These are phyloP conservation scores for Pemphredon lugubris DNA, from an alignment of 2,888 invertebrate genomes.

Conservation along the genomic window DNA sequence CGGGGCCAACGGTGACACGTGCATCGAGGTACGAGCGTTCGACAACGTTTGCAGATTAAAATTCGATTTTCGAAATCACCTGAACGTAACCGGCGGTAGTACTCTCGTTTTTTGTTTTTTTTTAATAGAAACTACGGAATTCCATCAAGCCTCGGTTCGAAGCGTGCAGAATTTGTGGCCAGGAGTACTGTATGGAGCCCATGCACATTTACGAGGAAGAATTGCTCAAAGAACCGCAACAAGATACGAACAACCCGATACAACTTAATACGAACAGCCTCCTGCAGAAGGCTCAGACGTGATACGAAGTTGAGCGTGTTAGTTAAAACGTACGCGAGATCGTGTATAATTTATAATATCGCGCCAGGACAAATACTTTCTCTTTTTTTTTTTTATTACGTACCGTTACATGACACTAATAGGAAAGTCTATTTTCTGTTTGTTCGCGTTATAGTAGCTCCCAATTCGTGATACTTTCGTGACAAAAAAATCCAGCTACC, in stretches of 20 bases:
- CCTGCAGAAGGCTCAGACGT: slow-evolving; percentile 50
- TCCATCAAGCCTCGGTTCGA: slow-evolving; percentile 89
- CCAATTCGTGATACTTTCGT: too few species aligned
- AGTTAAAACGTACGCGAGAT: too few species aligned
- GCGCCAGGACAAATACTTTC: neutral
- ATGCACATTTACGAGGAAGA: slow-evolving; percentile 83
- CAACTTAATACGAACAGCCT: slow-evolving; percentile 62
- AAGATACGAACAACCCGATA: slow-evolving; percentile 78
- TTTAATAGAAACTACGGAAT: slow-evolving; percentile 89
- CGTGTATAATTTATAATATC: neutral
- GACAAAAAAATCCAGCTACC: neutral
- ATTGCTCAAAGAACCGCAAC: slow-evolving; percentile 82
- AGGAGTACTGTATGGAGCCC: slow-evolving; percentile 85
- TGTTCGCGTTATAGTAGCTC: too few species aligned
- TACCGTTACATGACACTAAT: too few species aligned
- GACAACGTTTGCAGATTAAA: neutral
- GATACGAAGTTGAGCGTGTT: slow-evolving; percentile 13
- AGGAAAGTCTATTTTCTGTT: too few species aligned
- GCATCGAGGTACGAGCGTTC: slow-evolving; percentile 85
- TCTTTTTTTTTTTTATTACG: too few species aligned
- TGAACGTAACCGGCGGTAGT: too few species aligned
- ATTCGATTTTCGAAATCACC: too few species aligned
- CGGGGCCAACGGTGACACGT: slow-evolving; percentile 87
- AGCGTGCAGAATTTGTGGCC: slow-evolving; percentile 88
- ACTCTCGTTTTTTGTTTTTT: too few species aligned